phyloP scores from a whole-genome alignment of 2,113 vertebrate species.

The Otus sunia region DNA sequence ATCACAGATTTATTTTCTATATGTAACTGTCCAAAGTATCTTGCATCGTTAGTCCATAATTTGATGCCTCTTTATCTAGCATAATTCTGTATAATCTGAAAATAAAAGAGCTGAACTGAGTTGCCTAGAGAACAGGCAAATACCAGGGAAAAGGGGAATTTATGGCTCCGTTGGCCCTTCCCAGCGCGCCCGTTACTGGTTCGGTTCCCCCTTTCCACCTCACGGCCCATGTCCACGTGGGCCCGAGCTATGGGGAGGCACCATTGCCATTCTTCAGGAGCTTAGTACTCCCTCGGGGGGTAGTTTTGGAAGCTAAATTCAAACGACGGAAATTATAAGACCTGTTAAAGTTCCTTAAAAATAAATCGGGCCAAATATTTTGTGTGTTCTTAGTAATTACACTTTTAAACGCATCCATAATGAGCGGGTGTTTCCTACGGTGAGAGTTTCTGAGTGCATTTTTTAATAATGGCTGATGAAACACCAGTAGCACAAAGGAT shows the following conservation, averaged over 20 bases:
- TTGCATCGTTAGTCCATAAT: no score
- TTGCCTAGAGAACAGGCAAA: neutral
- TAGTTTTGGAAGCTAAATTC: neutral
- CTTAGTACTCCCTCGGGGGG: neutral
- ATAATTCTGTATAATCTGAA: neutral
- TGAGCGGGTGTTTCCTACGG: neutral
- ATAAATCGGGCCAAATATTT: neutral
- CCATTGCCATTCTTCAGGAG: neutral
- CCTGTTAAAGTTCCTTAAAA: neutral
- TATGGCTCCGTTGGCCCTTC: neutral
- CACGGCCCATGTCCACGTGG: neutral
- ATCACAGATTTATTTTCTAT: rapidly evolving
- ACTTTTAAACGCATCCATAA: neutral
- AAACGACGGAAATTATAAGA: neutral
- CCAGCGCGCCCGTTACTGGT: neutral
- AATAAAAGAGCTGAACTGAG: neutral
- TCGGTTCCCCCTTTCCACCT: neutral
- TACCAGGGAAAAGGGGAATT: neutral
- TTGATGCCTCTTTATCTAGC: neutral
- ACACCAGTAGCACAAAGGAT: neutral
- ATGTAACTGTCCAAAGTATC: neutral
- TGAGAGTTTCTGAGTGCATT: neutral
- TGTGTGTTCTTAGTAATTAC: neutral
- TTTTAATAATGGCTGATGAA: neutral
- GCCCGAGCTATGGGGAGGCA: neutral